phyloP scores from a whole-genome alignment of 1,140 invertebrate genomes.

The Neodiprion fabricii region DNA sequence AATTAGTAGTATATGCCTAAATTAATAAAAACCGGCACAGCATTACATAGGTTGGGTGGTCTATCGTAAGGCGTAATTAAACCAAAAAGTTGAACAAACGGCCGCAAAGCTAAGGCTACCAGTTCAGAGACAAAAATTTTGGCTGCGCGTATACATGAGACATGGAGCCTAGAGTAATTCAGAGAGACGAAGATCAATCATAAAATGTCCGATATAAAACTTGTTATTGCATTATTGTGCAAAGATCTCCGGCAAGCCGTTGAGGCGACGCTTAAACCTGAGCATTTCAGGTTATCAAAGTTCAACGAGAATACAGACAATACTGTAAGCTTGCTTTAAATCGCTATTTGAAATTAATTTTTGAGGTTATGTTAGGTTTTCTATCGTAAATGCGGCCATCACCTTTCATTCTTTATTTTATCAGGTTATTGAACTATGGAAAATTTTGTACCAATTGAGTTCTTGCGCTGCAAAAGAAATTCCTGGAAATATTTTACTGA shows the following conservation, averaged over 20 bases:
- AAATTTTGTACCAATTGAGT: constrained; percentile 37
- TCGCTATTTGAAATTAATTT: not conserved
- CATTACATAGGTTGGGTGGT: too few relatives aligned
- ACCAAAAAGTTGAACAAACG: too few relatives aligned
- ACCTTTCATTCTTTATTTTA: not conserved
- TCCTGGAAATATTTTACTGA: constrained; percentile 28
- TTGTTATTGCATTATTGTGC: constrained; percentile 38
- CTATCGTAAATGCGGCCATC: not conserved
- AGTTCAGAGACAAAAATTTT: too few relatives aligned
- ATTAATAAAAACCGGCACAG: too few relatives aligned
- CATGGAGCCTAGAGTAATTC: too few relatives aligned
- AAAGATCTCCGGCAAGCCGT: constrained; percentile 37
- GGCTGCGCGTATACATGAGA: too few relatives aligned
- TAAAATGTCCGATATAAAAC: constrained; percentile 41
- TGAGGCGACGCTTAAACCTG: constrained; percentile 34
- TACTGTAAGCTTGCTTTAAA: constrained; percentile 34
- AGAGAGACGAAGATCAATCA: not conserved
- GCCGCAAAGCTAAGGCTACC: too few relatives aligned
- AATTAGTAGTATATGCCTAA: too few relatives aligned
- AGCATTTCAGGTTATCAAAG: constrained; percentile 44
- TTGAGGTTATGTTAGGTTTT: not conserved
- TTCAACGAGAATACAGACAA: constrained; percentile 30
- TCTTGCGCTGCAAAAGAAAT: constrained; percentile 33
- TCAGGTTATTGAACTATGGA: constrained; percentile 30
- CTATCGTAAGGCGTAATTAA: too few relatives aligned